Evolutionary conservation across 1,140 invertebrate species (phyloP).

Genomic region (Saccostrea echinata): DNA sequence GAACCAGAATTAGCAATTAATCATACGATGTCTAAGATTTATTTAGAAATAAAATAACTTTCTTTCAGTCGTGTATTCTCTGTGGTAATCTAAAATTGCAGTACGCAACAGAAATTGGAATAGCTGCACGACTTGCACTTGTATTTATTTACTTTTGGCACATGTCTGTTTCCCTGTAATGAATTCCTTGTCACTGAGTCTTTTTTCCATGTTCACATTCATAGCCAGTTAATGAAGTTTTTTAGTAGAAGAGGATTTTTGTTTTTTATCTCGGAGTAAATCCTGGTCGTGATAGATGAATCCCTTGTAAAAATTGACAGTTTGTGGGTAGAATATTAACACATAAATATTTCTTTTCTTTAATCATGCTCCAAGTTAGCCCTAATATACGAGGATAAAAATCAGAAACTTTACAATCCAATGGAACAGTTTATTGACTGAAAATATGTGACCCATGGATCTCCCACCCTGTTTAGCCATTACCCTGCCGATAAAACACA

Average conservation of each 20-base stretch:
- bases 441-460: slow-evolving; percentile 23
- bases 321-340: slow-evolving; percentile 28
- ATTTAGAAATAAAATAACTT: slow-evolving; percentile 17
- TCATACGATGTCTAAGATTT: not conserved
- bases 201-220: not conserved
- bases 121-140: slow-evolving; percentile 15
- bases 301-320: slow-evolving; percentile 22
- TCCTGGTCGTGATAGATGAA: slow-evolving; percentile 9
- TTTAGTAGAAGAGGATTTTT: not conserved
- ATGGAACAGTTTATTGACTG: slow-evolving; percentile 20
- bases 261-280: not conserved
- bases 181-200: slow-evolving; percentile 20
- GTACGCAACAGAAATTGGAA: not conserved
- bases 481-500: slow-evolving; percentile 4
- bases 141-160: not conserved
- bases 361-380: slow-evolving; percentile 16
- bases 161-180: not conserved
- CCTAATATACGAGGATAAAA: not conserved
- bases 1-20: slow-evolving; percentile 4
- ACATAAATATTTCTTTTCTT: slow-evolving; percentile 10
- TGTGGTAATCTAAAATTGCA: not conserved
- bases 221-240: slow-evolving; percentile 13
- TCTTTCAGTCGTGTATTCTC: not conserved
- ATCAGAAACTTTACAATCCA: slow-evolving; percentile 14
- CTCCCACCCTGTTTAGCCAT: slow-evolving; percentile 22